Evolutionary conservation across 2,113 vertebrate species (phyloP).

Genomic region (Heteronetta atricapilla): DNA sequence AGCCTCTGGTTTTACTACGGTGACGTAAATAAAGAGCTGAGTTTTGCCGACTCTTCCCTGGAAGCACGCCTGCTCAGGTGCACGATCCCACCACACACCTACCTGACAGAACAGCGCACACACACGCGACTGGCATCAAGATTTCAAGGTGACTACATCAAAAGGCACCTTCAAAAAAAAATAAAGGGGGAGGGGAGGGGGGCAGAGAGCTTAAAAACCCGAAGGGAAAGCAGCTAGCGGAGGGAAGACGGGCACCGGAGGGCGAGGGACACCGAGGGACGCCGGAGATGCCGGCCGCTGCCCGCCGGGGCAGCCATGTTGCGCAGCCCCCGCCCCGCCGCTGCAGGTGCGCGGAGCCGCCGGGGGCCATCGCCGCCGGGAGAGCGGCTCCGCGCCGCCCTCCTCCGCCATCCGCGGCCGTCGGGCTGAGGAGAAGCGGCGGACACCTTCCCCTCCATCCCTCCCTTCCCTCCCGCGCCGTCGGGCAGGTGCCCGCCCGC

Average conservation of each 20-base stretch:
- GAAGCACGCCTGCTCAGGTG: not conserved
- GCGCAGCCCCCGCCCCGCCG: not conserved
- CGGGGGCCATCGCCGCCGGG: not conserved
- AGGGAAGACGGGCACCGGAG: not conserved
- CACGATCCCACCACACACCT: not conserved
- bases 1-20: not conserved
- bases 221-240: not conserved
- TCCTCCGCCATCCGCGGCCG: no score
- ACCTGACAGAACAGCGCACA: not conserved
- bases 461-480: not conserved
- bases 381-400: not conserved
- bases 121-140: not conserved
- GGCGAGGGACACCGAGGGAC: not conserved
- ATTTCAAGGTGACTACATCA: not conserved
- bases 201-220: not conserved
- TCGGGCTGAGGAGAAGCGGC: not conserved
- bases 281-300: no score
- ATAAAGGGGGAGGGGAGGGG: no score
- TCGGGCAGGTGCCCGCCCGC: not conserved
- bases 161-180: not conserved
- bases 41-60: not conserved
- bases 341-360: not conserved
- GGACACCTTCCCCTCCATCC: not conserved
- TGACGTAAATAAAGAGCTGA: not conserved
- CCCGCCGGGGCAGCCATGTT: not conserved